A percentile compares a stretch with the other conserved stretches of the same genome.
These are phyloP conservation scores for Listrodromus nycthemerus DNA, from an alignment of 2,888 invertebrate species.

Conservation along the genomic window DNA sequence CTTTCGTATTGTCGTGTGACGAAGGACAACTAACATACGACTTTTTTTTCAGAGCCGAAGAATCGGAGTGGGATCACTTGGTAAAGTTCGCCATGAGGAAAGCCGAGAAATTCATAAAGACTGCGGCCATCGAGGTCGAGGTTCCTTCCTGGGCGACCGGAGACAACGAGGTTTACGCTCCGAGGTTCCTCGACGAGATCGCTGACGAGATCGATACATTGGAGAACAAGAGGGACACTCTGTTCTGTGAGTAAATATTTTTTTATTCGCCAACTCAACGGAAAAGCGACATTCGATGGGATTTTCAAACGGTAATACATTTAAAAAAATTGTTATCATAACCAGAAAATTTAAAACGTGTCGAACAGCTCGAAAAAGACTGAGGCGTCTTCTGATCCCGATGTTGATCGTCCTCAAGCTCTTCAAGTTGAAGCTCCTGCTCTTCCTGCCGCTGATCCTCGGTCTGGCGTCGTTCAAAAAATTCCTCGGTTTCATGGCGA, in stretches of 20 bases:
- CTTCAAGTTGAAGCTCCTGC: constrained; percentile 92
- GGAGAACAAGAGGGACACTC: constrained; percentile 92
- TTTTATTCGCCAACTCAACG: not conserved
- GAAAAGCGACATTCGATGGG: too few relatives aligned
- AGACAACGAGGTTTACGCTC: constrained; percentile 91
- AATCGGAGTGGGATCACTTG: constrained; percentile 93
- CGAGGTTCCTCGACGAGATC: constrained; percentile 93
- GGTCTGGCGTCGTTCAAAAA: constrained; percentile 95
- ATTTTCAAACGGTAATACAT: too few relatives aligned
- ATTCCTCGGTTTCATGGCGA: constrained; percentile 91
- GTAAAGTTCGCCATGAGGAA: constrained; percentile 92
- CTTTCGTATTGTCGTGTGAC: not conserved
- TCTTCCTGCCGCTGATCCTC: constrained; percentile 93
- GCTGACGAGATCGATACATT: constrained; percentile 93
- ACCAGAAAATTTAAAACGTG: not conserved
- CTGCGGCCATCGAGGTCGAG: constrained; percentile 91
- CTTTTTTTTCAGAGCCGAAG: constrained; percentile 86
- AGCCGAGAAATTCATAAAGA: constrained; percentile 91
- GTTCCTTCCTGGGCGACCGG: constrained; percentile 85
- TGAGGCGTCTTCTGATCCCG: constrained; percentile 93
- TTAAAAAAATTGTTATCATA: too few relatives aligned
- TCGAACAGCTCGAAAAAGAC: constrained; percentile 90
- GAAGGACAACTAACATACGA: not conserved
- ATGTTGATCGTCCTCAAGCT: constrained; percentile 92
- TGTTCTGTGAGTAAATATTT: constrained; percentile 89